phyloP scores from a whole-genome alignment of 2,113 vertebrate species.

The Psammodynastes pulverulentus region DNA sequence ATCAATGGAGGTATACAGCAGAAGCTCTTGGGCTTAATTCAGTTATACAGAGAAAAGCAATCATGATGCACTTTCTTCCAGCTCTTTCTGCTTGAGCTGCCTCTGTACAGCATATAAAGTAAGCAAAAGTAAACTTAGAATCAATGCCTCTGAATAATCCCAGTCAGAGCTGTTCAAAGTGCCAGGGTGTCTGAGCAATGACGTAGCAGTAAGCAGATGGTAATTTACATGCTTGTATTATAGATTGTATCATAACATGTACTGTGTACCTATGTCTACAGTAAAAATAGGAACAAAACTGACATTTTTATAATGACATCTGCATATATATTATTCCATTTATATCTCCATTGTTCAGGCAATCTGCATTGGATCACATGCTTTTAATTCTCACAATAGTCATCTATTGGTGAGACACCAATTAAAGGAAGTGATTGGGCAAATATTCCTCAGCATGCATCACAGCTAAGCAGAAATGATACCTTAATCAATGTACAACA shows the following conservation, averaged over 20 bases:
- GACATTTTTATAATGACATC: not conserved
- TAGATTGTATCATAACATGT: not conserved
- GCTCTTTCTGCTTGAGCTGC: not conserved
- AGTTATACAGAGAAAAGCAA: not conserved
- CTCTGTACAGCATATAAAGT: not conserved
- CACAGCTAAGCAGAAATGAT: not conserved
- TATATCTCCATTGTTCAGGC: not conserved
- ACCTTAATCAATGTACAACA: not conserved
- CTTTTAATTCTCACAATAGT: not conserved
- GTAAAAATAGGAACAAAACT: not conserved
- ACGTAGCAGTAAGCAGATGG: not conserved
- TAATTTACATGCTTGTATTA: not conserved
- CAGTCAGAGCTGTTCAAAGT: not conserved
- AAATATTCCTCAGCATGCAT: not conserved
- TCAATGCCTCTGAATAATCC: not conserved
- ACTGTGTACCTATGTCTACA: not conserved
- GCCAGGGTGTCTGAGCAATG: not conserved
- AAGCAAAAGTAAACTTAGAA: not conserved
- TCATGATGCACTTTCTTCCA: not conserved
- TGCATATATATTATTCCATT: not conserved
- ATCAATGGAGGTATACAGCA: not conserved
- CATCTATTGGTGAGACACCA: not conserved
- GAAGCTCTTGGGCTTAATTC: not conserved
- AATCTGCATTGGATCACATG: not conserved
- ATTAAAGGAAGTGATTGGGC: not conserved